Percentiles rank a stretch among this genome's conserved stretches.
Conservation (phyloP, 2,888 invertebrate species). For the Brachypalpus laphriformis region DNA sequence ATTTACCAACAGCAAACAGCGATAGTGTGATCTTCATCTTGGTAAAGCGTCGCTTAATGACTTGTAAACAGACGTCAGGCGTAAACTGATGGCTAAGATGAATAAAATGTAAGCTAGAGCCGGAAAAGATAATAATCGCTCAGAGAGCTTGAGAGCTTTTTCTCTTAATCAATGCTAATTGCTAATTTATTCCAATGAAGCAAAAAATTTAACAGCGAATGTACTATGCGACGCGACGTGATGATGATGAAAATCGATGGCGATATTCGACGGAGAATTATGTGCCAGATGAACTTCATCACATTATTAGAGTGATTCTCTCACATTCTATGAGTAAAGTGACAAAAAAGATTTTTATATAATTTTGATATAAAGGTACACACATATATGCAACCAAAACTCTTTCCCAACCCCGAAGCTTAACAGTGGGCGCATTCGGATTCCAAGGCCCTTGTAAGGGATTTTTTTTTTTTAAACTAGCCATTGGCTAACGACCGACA, state of each 20-base stretch:
- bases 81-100: constrained; percentile 19
- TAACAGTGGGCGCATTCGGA: too few species aligned
- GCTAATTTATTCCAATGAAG: constrained; percentile 39
- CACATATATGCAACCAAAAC: too few species aligned
- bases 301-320: too few species aligned
- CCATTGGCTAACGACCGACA: too few species aligned
- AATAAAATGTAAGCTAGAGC: neutral
- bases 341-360: too few species aligned
- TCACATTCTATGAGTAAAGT: too few species aligned
- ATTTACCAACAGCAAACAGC: constrained; percentile 58
- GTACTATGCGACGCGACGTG: neutral
- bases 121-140: constrained; percentile 33
- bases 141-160: constrained; percentile 55
- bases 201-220: neutral
- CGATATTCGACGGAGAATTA: neutral
- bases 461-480: too few species aligned
- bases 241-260: neutral
- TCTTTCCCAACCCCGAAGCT: too few species aligned
- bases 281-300: constrained; percentile 25
- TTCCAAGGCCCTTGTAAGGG: too few species aligned
- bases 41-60: neutral
- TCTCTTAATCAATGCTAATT: constrained; percentile 48
- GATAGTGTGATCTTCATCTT: constrained; percentile 58
- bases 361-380: too few species aligned
- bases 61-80: constrained; percentile 39